Evolutionary conservation across 1,140 invertebrate genomes (phyloP), one percentile per base, ranked within the genome.

Genomic region (Andricus grossulariae): DNA sequence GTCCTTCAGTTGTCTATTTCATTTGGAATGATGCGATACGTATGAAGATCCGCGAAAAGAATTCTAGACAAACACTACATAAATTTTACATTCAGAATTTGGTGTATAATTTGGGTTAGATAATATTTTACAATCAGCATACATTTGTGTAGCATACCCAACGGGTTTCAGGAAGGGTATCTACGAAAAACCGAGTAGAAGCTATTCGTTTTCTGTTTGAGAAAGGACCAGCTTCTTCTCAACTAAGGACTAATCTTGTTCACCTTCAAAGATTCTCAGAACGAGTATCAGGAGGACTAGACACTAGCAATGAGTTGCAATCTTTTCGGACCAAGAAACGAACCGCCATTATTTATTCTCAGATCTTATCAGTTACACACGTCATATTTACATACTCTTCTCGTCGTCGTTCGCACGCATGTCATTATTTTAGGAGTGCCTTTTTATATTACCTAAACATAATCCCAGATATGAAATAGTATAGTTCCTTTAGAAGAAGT

Each of bases 181-280:
- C 19, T 8, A 25, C 19, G 55, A 32, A 57, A 57, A 18, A 72
- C 74, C 55, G 39, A 73, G 54, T 39, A 72, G 70, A 70, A 60
- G 60, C 71, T 50, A 60, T 55, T 73, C 39, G 73, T 66, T 79
- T 75, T 66, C 15, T 39, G 25, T 39, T 66, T 66, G 60, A 66
- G 39, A 66, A 66, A 66, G 60, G 60, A 66, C 32, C 60, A 66
- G 32, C 21, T 66, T 13, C 57, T 66, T 66, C 15, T 66, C 57
- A 54, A 19, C n/a, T 54, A 16, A 54, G 52, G 76, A 76, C 83
- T 84, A 82, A 84, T 84, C 83, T 81, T 78, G 83, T 82, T 83
- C 80, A 84, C 83, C 83, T 84, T 84, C 81, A 60, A 78, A 73
- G 79, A 81, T 84, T 84, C 83, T 71, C 72, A 75, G 81, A 84